These are phyloP conservation scores for Porphyrio hochstetteri DNA, from an alignment of 2,113 vertebrate species.

Conservation along the genomic window DNA sequence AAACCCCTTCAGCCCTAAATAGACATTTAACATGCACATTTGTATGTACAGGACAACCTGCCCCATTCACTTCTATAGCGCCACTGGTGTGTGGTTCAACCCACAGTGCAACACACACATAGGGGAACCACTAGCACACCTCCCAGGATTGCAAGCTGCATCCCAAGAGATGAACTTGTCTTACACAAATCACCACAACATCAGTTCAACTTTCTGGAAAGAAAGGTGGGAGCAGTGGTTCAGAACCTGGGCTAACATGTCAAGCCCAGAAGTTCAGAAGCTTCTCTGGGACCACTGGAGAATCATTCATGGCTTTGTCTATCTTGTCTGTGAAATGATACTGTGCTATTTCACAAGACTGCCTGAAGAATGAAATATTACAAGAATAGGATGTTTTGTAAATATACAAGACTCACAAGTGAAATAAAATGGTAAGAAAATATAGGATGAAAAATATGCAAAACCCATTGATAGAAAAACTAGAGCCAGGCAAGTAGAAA, in stretches of 20 bases:
- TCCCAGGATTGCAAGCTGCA: not conserved
- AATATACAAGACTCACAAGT: not conserved
- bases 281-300: not conserved
- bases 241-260: not conserved
- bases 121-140: not conserved
- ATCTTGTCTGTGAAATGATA: not conserved
- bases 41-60: not conserved
- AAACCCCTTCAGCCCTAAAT: not conserved
- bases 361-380: not conserved
- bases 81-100: not conserved
- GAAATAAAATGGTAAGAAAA: not conserved
- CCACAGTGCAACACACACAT: fast-evolving
- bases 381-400: not conserved
- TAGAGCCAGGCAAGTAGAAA: not conserved
- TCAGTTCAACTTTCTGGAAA: not conserved
- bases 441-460: not conserved
- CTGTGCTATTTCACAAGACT: not conserved
- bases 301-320: not conserved
- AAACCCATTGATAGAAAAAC: not conserved
- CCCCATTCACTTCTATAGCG: not conserved
- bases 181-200: not conserved
- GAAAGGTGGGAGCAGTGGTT: not conserved
- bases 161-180: not conserved
- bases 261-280: not conserved
- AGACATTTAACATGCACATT: not conserved